Conservation (phyloP, 2,797 vertebrate genomes). For the Clarias fuscus region DNA sequence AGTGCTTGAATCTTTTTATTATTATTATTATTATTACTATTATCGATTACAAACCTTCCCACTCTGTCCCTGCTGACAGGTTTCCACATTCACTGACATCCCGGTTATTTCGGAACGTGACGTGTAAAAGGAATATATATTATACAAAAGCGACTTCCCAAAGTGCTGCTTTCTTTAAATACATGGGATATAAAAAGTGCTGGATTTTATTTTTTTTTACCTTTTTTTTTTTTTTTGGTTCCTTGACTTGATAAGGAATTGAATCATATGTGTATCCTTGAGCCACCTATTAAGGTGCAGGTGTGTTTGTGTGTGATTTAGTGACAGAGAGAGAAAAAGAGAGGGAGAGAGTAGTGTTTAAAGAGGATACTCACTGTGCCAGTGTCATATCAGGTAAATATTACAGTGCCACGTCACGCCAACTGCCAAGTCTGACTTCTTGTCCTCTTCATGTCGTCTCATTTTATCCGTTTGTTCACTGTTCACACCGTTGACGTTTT, state of each 20-base stretch:
- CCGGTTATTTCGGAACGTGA: neutral
- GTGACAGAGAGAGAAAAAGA: neutral
- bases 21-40: neutral
- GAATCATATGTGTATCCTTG: neutral
- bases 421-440: slow-evolving; percentile 43
- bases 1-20: neutral
- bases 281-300: neutral
- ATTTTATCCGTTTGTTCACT: slow-evolving; percentile 45
- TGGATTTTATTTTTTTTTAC: slow-evolving; percentile 1
- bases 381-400: slow-evolving; percentile 45
- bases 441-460: slow-evolving; percentile 52
- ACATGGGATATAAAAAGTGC: neutral
- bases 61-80: neutral
- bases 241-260: neutral
- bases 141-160: neutral
- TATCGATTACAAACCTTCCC: neutral
- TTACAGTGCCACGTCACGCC: slow-evolving; percentile 45
- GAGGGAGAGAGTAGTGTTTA: neutral
- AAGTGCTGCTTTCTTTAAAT: slow-evolving; percentile 30
- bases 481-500: neutral
- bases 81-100: neutral
- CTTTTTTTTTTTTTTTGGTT: too few relatives aligned
- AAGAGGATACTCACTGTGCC: slow-evolving; percentile 39
- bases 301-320: neutral
- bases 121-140: neutral